Conservation (phyloP, 2,888 invertebrate species). For the Macaria notata region DNA sequence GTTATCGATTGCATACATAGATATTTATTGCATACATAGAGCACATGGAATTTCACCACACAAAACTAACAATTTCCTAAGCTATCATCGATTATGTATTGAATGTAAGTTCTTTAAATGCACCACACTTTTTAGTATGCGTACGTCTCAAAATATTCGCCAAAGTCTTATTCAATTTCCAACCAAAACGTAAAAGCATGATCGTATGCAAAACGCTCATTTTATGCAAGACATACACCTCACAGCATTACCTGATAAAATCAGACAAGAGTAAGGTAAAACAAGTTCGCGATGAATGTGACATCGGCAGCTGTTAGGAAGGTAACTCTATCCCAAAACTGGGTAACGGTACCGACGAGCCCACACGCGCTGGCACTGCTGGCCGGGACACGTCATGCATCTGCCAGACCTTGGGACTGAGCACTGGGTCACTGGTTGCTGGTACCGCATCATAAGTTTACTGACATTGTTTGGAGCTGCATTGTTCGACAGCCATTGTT, state of each 20-base stretch:
- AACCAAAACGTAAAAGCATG: too few species aligned
- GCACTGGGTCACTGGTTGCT: constrained; percentile 10
- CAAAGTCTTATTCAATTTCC: too few species aligned
- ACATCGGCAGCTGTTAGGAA: not conserved
- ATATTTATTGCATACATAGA: too few species aligned
- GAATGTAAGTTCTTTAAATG: too few species aligned
- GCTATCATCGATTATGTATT: too few species aligned
- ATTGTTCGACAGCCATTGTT: too few species aligned
- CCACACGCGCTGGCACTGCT: constrained; percentile 55
- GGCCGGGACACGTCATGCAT: constrained; percentile 48
- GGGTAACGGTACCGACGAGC: constrained; percentile 62
- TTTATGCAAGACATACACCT: not conserved
- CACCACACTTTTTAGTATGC: too few species aligned
- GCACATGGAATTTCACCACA: too few species aligned
- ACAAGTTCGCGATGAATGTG: constrained; percentile 11
- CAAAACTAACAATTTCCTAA: too few species aligned
- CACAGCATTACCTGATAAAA: not conserved
- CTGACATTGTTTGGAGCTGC: not conserved
- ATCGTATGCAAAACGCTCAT: too few species aligned
- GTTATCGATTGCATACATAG: too few species aligned
- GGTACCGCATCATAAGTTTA: constrained; percentile 2
- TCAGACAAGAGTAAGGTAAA: constrained; percentile 2
- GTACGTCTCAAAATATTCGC: too few species aligned
- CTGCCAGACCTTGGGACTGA: constrained; percentile 26
- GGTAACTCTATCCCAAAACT: constrained; percentile 32